These are phyloP conservation scores for Hyalella azteca DNA, from an alignment of 2,888 invertebrate species.

Conservation along the genomic window DNA sequence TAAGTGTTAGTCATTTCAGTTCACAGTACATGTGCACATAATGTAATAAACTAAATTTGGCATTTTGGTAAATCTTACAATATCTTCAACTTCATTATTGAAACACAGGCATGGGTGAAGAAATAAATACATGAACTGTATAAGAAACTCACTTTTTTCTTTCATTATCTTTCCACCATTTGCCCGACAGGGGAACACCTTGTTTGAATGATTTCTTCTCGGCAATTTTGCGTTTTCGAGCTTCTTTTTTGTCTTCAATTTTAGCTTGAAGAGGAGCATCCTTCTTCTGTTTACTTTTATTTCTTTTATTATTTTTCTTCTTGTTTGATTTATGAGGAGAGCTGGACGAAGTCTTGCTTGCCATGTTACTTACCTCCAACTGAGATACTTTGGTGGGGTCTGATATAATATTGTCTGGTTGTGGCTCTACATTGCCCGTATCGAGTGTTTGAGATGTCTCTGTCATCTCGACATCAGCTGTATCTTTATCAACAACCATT, in stretches of 20 bases:
- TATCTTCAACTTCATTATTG: background rate
- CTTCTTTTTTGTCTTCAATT: slow-evolving; percentile 8
- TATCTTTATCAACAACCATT: background rate
- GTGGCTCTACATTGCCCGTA: background rate
- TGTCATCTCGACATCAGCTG: slow-evolving; percentile 1
- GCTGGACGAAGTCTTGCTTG: background rate
- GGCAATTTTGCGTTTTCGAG: background rate
- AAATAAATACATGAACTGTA: background rate
- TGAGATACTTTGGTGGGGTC: background rate
- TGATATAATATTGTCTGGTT: background rate
- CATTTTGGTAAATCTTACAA: background rate
- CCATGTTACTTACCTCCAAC: background rate
- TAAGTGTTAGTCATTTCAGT: background rate
- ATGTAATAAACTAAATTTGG: background rate
- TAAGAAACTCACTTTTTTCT: slow-evolving; percentile 4
- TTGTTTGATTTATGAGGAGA: background rate
- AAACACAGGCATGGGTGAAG: background rate
- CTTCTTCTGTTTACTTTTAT: background rate
- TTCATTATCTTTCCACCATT: background rate
- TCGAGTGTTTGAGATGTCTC: background rate
- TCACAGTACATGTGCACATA: background rate
- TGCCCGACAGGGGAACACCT: slow-evolving; percentile 15
- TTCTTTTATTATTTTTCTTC: background rate
- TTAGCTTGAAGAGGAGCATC: background rate
- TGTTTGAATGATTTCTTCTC: slow-evolving; percentile 8